Conservation (phyloP, 2,797 vertebrate species). For the Xenentodon cancila region DNA sequence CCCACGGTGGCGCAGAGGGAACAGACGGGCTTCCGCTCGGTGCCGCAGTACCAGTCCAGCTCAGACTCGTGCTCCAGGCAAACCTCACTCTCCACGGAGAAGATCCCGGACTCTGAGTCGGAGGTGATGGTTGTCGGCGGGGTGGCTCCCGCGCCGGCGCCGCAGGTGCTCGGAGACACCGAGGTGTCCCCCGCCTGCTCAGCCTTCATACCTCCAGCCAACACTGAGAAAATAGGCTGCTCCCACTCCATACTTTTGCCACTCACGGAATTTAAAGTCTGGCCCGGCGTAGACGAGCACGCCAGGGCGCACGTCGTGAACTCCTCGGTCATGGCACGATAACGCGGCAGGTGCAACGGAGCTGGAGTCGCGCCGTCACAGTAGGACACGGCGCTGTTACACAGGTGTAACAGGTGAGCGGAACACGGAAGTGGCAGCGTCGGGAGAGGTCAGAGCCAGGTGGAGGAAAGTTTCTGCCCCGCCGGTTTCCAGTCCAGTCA, state of each 20-base stretch:
- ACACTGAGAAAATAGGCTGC: conserved; percentile 58
- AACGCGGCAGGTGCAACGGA: conserved; percentile 70
- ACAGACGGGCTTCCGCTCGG: conserved; percentile 83
- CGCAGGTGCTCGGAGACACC: background rate
- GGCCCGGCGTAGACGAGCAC: conserved; percentile 41
- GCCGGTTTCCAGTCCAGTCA: conserved; percentile 6
- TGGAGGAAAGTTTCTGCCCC: conserved; percentile 21
- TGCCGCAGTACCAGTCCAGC: conserved; percentile 84
- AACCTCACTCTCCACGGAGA: conserved; percentile 57
- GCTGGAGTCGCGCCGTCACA: conserved; percentile 18
- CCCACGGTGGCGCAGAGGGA: conserved; percentile 76
- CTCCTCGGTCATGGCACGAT: conserved; percentile 69
- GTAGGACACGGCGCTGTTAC: conserved; percentile 38
- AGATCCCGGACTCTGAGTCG: conserved; percentile 66
- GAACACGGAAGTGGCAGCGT: conserved; percentile 80
- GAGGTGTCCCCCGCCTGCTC: conserved; percentile 5
- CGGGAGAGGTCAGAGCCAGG: conserved; percentile 51
- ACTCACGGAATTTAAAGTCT: background rate
- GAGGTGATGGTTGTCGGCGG: conserved; percentile 21
- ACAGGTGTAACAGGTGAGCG: conserved; percentile 82
- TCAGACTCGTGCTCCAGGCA: conserved; percentile 78
- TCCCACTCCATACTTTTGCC: conserved; percentile 27
- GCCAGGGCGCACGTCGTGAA: conserved; percentile 61
- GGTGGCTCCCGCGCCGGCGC: background rate
- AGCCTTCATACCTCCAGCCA: conserved; percentile 31